These are phyloP conservation scores for Clistopyga incitator DNA, from an alignment of 2,888 invertebrate species.

Conservation along the genomic window DNA sequence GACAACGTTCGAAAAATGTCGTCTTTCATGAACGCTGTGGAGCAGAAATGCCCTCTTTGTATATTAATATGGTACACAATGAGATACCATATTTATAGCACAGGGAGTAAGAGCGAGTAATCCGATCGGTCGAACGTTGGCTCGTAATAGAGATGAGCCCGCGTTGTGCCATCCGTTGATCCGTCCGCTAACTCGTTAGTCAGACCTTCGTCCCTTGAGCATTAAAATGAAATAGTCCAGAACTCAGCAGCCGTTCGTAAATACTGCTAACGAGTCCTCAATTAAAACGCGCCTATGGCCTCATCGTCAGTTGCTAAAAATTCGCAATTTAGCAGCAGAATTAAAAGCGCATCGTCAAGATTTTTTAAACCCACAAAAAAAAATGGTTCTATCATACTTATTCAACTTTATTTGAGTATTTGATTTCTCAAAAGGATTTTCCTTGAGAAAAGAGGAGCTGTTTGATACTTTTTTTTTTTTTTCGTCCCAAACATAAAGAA, in stretches of 20 bases:
- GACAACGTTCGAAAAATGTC: neutral
- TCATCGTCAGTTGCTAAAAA: neutral
- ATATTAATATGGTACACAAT: conserved; percentile 60
- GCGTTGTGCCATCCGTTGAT: conserved; percentile 47
- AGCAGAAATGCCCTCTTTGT: conserved; percentile 40
- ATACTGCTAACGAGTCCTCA: conserved; percentile 38
- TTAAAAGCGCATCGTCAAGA: neutral
- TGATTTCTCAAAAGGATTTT: too few species aligned
- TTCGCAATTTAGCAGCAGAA: neutral
- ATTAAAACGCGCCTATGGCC: conserved; percentile 30
- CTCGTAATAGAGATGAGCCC: conserved; percentile 55
- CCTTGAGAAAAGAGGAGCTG: too few species aligned
- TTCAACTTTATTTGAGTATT: too few species aligned
- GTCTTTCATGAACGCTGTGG: conserved; percentile 39
- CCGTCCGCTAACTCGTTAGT: conserved; percentile 29
- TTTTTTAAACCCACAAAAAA: neutral
- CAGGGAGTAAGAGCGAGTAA: conserved; percentile 52
- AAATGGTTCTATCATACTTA: too few species aligned
- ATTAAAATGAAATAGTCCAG: conserved; percentile 19
- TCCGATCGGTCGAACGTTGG: conserved; percentile 61
- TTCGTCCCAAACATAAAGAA: too few species aligned
- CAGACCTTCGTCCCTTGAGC: conserved; percentile 40
- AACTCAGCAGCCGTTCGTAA: conserved; percentile 21
- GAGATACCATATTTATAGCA: conserved; percentile 15
- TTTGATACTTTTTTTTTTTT: too few species aligned